Evolutionary conservation across 1,140 invertebrate species (phyloP).

Genomic region (Drosophila nasuta): DNA sequence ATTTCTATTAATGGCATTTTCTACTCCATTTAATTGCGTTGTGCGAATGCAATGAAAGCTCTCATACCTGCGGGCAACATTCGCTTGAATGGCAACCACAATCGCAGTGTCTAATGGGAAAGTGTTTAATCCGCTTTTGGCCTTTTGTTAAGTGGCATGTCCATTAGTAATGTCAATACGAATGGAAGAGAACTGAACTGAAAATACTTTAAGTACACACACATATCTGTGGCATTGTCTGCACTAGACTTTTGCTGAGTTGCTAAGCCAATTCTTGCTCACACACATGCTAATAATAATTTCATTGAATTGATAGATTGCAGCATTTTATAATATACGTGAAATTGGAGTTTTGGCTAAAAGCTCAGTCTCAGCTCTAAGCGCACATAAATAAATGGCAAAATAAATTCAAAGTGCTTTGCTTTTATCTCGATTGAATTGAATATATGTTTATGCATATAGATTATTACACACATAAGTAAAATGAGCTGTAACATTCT

Average conservation of each 20-base stretch:
- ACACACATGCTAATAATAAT: too few relatives aligned
- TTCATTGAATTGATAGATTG: too few relatives aligned
- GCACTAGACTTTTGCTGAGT: neutral
- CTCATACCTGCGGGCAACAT: neutral
- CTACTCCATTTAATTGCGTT: neutral
- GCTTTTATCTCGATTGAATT: constrained; percentile 11
- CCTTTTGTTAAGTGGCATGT: constrained; percentile 25
- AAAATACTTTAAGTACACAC: neutral
- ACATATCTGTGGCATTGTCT: neutral
- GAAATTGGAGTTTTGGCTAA: neutral
- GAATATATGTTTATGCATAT: neutral
- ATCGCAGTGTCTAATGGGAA: neutral
- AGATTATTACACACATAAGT: constrained; percentile 18
- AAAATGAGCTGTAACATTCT: neutral
- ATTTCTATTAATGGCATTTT: neutral
- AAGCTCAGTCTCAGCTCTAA: neutral
- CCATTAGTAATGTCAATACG: constrained; percentile 52
- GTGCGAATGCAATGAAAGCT: neutral
- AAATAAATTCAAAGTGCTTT: neutral
- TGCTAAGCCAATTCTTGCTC: too few relatives aligned
- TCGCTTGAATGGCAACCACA: neutral
- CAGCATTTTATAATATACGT: too few relatives aligned
- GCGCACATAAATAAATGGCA: neutral
- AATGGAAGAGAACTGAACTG: neutral
- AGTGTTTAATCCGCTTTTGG: constrained; percentile 3